These are phyloP conservation scores for Apogon talboti DNA, from an alignment of 2,797 vertebrate genomes.

Conservation along the genomic window DNA sequence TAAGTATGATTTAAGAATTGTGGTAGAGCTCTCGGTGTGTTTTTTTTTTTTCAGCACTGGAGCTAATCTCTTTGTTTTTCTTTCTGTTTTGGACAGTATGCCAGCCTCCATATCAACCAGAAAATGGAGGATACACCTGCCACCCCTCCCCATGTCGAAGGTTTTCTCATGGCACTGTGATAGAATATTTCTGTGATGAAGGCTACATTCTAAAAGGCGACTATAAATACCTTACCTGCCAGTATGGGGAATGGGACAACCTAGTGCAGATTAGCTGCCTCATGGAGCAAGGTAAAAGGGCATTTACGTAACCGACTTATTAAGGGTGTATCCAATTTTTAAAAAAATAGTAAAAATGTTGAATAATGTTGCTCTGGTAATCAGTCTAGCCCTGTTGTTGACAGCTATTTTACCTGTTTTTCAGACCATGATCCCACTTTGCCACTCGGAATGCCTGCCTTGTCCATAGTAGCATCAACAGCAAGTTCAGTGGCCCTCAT, in stretches of 20 bases:
- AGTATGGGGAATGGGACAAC: constrained; percentile 93
- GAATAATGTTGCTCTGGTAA: no score
- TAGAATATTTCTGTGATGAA: constrained; percentile 94
- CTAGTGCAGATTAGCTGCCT: constrained; percentile 93
- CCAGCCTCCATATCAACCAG: constrained; percentile 89
- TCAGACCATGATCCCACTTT: constrained; percentile 86
- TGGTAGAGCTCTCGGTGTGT: no score
- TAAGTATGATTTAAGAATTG: no score
- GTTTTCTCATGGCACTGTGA: constrained; percentile 90
- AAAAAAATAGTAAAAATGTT: no score
- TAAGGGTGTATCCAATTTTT: no score
- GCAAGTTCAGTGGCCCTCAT: constrained; percentile 93
- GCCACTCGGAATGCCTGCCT: constrained; percentile 89
- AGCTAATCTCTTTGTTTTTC: background rate
- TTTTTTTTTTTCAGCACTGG: background rate
- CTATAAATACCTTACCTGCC: constrained; percentile 96
- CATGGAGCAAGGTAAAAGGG: constrained; percentile 86
- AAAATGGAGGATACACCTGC: constrained; percentile 94
- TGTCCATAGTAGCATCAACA: constrained; percentile 95
- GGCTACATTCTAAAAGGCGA: constrained; percentile 95
- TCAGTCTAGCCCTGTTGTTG: background rate
- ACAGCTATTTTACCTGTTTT: constrained; percentile 1
- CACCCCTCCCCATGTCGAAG: constrained; percentile 91
- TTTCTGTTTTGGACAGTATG: constrained; percentile 83
- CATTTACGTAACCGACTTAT: no score